Percentiles rank a stretch among this genome's conserved stretches.
phyloP scores from a whole-genome alignment of 2,888 invertebrate genomes.

The Gerris lacustris region DNA sequence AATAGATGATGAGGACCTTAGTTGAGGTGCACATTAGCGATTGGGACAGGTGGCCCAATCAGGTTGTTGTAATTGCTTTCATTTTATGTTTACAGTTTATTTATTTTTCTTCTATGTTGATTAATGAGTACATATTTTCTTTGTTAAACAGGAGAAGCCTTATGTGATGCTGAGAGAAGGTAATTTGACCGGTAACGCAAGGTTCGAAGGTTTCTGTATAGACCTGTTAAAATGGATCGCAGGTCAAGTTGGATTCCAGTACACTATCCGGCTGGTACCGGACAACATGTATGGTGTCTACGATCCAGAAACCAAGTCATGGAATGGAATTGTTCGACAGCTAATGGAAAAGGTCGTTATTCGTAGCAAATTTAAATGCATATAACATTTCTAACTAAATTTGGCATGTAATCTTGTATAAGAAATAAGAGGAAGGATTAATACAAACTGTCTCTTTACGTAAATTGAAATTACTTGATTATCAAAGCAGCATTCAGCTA shows the following conservation, averaged over 20 bases:
- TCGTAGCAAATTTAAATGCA: conserved; percentile 13
- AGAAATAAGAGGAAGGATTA: no score
- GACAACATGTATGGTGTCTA: conserved; percentile 82
- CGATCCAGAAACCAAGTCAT: conserved; percentile 73
- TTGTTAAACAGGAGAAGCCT: conserved; percentile 58
- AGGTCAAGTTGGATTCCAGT: conserved; percentile 74
- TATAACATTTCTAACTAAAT: neutral
- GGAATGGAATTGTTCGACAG: conserved; percentile 82
- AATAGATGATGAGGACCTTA: no score
- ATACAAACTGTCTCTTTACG: no score
- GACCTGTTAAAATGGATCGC: conserved; percentile 75
- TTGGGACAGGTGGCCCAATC: no score
- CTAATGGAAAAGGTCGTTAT: conserved; percentile 65
- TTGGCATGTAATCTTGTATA: no score
- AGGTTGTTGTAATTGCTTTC: no score
- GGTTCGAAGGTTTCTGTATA: conserved; percentile 85
- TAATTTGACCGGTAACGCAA: conserved; percentile 72
- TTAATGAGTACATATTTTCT: neutral
- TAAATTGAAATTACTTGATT: no score
- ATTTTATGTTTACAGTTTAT: no score
- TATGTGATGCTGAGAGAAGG: conserved; percentile 83
- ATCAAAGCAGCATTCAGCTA: no score
- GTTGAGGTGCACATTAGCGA: no score
- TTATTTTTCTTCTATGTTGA: no score
- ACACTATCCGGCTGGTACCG: conserved; percentile 68